Base-by-base conservation (phyloP, 1,140 invertebrate genomes). In the Brachionus rotundiformis region DNA sequence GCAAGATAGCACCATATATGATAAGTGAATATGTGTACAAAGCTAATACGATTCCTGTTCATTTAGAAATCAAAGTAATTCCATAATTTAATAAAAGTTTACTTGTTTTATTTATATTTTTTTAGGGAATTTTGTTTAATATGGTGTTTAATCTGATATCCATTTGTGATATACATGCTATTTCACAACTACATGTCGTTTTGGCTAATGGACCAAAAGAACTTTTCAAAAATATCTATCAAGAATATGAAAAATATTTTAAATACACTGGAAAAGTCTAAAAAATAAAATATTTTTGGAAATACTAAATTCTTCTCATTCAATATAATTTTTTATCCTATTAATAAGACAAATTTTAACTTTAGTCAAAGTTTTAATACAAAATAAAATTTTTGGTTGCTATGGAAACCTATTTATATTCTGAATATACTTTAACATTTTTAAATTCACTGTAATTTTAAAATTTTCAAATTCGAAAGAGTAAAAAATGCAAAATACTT, bases 251-350 rank as follows among this genome's bases (percentile, higher is more conserved):
- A 54, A 79, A 79, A 63, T 79, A 79, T 41, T 79, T 79, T 27
- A 79, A 79, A 79, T 79, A 79, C 41, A 79, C 76, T 23, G 76
- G 76, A 54, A 79, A 79, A 59, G 76, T 79, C 16, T 79, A 79
- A 63, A 27, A 36, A 77, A 8, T 29, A 25, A 77, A 77, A 49
- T 1, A 47, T 29, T 6, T 3, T 71, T 39, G n/a, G n/a, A n/a
- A n/a, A n/a, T n/a, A n/a, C n/a, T n/a, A n/a, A n/a, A n/a, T n/a
- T n/a, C n/a, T n/a, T n/a, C n/a, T n/a, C n/a, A n/a, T n/a, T n/a
- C n/a, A n/a, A n/a, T n/a, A n/a, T 33, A 23, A 39, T 36, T 71
- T 36, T 54, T 54, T 39, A 19, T 27, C n/a, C n/a, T n/a, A n/a
- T n/a, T n/a, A n/a, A n/a, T n/a, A 6, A 44, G 27, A 49, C 71